phyloP scores from a whole-genome alignment of 2,888 invertebrate species.

The Andrena dorsata region DNA sequence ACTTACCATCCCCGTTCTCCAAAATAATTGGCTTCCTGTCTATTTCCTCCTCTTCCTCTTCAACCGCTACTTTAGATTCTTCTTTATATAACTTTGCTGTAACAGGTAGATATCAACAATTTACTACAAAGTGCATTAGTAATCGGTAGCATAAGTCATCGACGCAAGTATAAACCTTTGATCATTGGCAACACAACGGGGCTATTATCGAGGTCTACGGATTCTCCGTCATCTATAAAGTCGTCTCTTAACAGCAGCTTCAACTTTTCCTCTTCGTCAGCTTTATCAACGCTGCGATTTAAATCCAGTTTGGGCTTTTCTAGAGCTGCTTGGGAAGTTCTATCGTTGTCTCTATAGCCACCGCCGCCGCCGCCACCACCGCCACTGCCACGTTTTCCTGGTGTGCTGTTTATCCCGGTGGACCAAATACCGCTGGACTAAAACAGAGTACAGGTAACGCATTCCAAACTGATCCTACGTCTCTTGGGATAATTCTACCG shows the following conservation, averaged over 20 bases:
- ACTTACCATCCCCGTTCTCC: slow-evolving; percentile 78
- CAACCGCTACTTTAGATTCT: slow-evolving; percentile 59
- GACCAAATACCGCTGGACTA: slow-evolving; percentile 82
- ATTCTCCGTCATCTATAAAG: slow-evolving; percentile 80
- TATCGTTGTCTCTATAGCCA: slow-evolving; percentile 52
- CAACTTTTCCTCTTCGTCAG: slow-evolving; percentile 81
- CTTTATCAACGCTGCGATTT: slow-evolving; percentile 78
- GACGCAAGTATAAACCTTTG: slow-evolving; percentile 61
- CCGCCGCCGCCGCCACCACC: slow-evolving; percentile 16
- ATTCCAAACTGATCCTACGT: not conserved
- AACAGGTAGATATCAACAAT: slow-evolving; percentile 14
- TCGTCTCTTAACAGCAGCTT: slow-evolving; percentile 82
- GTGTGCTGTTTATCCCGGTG: slow-evolving; percentile 76
- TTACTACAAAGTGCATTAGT: slow-evolving; percentile 10
- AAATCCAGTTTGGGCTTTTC: slow-evolving; percentile 80
- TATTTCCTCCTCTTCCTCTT: slow-evolving; percentile 65
- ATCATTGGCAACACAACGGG: slow-evolving; percentile 80
- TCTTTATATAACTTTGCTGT: slow-evolving; percentile 72
- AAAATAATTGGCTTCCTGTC: slow-evolving; percentile 76
- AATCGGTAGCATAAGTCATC: not conserved
- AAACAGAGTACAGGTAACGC: slow-evolving; percentile 8
- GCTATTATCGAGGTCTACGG: slow-evolving; percentile 73
- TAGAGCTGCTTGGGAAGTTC: slow-evolving; percentile 61
- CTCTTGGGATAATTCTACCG: not conserved
- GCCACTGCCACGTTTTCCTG: slow-evolving; percentile 62